Percentiles rank a stretch among this genome's conserved stretches.
phyloP scores from a whole-genome alignment of 2,888 invertebrate genomes.

The Brachyptera putata region DNA sequence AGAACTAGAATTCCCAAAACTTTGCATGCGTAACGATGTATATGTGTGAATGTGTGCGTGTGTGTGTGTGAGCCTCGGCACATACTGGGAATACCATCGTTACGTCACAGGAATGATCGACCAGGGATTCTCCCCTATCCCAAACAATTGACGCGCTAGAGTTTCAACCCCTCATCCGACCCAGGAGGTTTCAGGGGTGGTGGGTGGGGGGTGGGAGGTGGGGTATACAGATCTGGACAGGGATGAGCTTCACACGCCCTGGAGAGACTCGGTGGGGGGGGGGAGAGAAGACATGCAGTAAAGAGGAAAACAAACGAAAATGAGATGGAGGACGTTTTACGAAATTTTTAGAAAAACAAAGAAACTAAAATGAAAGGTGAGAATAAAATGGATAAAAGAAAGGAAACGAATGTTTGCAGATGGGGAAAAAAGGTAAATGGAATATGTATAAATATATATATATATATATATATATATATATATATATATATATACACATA shows the following conservation, averaged over 20 bases:
- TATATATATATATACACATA: no score
- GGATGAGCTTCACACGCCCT: background rate
- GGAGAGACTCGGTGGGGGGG: background rate
- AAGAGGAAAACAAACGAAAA: slow-evolving; percentile 18
- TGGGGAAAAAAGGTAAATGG: slow-evolving; percentile 9
- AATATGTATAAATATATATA: no score
- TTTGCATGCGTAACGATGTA: slow-evolving; percentile 20
- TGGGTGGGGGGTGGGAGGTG: no score
- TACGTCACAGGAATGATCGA: no score
- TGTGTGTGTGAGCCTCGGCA: no score
- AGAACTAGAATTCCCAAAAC: background rate
- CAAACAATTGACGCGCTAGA: no score
- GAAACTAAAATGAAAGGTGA: slow-evolving; percentile 13
- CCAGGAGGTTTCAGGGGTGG: no score
- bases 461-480: no score
- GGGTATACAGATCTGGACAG: no score
- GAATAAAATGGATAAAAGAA: slow-evolving; percentile 20
- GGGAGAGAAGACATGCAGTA: background rate
- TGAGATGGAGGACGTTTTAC: slow-evolving; percentile 20
- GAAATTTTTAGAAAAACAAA: slow-evolving; percentile 16
- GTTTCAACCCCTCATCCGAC: no score
- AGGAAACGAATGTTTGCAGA: slow-evolving; percentile 4
- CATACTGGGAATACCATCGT: no score
- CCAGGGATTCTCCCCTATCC: no score
- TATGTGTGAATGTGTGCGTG: background rate